Evolutionary conservation across 1,140 invertebrate genomes (phyloP).

Genomic region (Brachionus rotundiformis): DNA sequence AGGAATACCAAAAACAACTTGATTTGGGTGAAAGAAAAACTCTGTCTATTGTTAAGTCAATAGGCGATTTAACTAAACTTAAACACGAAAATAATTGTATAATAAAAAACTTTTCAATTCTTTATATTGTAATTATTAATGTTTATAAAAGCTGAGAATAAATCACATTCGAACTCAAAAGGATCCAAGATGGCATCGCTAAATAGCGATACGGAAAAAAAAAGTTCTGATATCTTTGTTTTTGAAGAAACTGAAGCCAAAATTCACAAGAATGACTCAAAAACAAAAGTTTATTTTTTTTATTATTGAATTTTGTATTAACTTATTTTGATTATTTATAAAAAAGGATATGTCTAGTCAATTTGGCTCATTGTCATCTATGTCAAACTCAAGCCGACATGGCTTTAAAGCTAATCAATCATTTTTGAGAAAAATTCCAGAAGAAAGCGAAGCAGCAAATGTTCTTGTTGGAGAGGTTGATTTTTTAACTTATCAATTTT

Average conservation of each 20-base stretch:
- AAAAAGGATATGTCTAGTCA: not conserved
- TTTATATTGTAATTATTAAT: not conserved
- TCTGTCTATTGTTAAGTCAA: not conserved
- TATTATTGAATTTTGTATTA: not conserved
- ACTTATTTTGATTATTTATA: not conserved
- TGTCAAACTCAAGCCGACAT: constrained; percentile 7
- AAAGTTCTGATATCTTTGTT: not conserved
- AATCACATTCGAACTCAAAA: not conserved
- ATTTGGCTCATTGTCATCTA: constrained; percentile 9
- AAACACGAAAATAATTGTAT: not conserved
- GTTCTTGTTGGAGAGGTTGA: constrained; percentile 97
- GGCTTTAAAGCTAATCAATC: constrained; percentile 72
- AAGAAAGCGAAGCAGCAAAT: constrained; percentile 90
- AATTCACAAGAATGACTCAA: not conserved
- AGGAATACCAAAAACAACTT: constrained; percentile 56
- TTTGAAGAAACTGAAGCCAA: not conserved
- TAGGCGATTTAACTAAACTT: not conserved
- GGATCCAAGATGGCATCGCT: not conserved
- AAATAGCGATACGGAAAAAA: not conserved
- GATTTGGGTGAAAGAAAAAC: constrained; percentile 67
- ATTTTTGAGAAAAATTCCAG: constrained; percentile 94
- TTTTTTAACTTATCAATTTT: constrained; percentile 75
- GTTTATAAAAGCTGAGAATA: not conserved
- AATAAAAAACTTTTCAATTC: not conserved
- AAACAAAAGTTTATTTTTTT: constrained; percentile 28